phyloP scores from a whole-genome alignment of 2,797 vertebrate genomes.

The Microchirus variegatus region DNA sequence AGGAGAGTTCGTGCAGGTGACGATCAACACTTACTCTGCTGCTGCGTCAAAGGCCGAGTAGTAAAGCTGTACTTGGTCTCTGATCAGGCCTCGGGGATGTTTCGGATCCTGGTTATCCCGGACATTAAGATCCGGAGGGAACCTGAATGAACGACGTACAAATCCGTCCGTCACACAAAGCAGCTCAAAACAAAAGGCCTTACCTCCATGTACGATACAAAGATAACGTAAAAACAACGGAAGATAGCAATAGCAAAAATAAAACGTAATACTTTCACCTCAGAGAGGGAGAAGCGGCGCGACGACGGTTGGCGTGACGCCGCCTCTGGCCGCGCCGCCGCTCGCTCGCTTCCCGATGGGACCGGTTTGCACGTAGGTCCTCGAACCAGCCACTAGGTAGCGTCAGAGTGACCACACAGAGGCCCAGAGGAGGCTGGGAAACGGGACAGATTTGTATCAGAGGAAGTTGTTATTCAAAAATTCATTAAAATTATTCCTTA shows the following conservation, averaged over 20 bases:
- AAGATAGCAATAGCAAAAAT: too few species aligned
- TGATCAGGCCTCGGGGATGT: conserved; percentile 17
- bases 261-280: too few species aligned
- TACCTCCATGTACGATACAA: too few species aligned
- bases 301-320: background rate
- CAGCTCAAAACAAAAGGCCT: too few species aligned
- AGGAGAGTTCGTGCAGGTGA: background rate
- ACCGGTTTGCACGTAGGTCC: conserved; percentile 21
- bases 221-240: too few species aligned
- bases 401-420: conserved; percentile 71
- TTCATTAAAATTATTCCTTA: too few species aligned
- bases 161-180: background rate
- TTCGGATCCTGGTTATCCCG: conserved; percentile 22
- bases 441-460: too few species aligned
- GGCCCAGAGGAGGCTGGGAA: conserved; percentile 72
- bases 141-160: conserved; percentile 29
- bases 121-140: conserved; percentile 6
- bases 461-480: too few species aligned
- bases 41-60: conserved; percentile 63
- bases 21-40: conserved; percentile 25
- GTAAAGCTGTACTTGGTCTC: conserved; percentile 74
- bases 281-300: background rate
- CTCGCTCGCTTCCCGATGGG: conserved; percentile 30
- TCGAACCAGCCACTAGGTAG: conserved; percentile 73
- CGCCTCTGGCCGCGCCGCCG: conserved; percentile 15